Conservation (phyloP, 2,797 vertebrate species). For the Microtus obscurus region DNA sequence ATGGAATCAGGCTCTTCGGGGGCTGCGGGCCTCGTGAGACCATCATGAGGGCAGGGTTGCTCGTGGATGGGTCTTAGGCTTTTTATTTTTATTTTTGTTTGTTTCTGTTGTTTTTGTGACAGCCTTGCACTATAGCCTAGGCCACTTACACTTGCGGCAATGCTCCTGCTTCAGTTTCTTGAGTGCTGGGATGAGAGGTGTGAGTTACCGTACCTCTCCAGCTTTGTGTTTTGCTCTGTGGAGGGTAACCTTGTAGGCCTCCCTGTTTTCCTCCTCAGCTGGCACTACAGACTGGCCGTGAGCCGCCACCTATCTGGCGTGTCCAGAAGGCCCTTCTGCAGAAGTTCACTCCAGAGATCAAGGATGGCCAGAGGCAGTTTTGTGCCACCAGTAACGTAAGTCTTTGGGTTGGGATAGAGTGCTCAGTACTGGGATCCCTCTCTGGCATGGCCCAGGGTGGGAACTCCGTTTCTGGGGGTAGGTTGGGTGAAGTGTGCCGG, state of each 20-base stretch:
- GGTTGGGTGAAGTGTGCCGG: fast-evolving
- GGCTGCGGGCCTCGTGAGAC: neutral
- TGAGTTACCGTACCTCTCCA: neutral
- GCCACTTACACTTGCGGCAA: neutral
- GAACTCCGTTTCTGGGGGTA: fast-evolving
- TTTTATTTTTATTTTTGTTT: neutral
- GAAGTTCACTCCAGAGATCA: constrained; percentile 98
- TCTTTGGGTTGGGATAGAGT: neutral
- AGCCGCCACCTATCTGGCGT: constrained; percentile 96
- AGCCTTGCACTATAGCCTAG: neutral
- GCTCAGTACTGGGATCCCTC: neutral
- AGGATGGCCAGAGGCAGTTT: constrained; percentile 96
- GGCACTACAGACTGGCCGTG: constrained; percentile 94
- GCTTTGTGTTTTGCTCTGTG: neutral
- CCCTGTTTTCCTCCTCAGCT: constrained; percentile 86
- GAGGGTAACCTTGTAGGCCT: neutral
- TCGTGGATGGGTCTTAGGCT: neutral
- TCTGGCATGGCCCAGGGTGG: fast-evolving
- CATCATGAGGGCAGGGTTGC: neutral
- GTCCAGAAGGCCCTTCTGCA: constrained; percentile 97
- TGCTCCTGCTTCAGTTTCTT: neutral
- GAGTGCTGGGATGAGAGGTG: neutral
- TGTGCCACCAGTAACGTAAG: constrained; percentile 97
- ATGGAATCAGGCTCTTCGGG: too few species aligned
- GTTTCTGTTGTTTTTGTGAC: neutral